Base-by-base conservation (phyloP, 2,888 invertebrate genomes). In the Stratiomys singularior region DNA sequence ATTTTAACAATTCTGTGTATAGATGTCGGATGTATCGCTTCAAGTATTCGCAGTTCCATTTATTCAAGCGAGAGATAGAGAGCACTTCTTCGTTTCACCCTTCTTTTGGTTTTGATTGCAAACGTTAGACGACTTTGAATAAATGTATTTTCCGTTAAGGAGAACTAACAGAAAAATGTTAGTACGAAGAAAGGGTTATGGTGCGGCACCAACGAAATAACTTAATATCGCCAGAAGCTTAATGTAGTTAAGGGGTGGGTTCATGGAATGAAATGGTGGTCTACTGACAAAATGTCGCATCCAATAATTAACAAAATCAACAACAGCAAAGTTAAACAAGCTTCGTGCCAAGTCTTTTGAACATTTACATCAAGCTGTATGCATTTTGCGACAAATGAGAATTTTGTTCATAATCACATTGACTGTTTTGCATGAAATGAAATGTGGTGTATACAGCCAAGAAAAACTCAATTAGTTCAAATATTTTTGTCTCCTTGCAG, bases 271-370 rank as follows among this genome's bases (percentile, higher is more conserved):
- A 27, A 28, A 4, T 64, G 64, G 4, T 28, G 28, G 28, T 15
- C 18, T 5, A 52, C 52, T 52, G 18, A 18, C 52, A 64, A 64
- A 28, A 64, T 64, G 64, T 64, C 64, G 64, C 28, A 28, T 64
- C 28, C 28, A 27, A 64, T 64, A 25, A 64, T 64, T 64, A 64
- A 64, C 64, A 27, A 64, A 64, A 64, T 64, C 64, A 64, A 64
- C 64, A 64, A 28, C 15, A 64, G 28, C 28, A 64, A 25, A 64
- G 27, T 28, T 28, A 64, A 64, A 64, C 64, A 64, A 64, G 64
- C 28, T 28, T 37, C 28, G 13, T 27, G 15, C n/a, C 27, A 27
- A n/a, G 64, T 27, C n/a, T 64, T 5, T 28, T 2, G 18, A 27
- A 11, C 21, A 60, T 60, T 25, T 60, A 23, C 23, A 60, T 60